Conservation (phyloP, 2,113 vertebrate genomes). For the Xerus inauris region DNA sequence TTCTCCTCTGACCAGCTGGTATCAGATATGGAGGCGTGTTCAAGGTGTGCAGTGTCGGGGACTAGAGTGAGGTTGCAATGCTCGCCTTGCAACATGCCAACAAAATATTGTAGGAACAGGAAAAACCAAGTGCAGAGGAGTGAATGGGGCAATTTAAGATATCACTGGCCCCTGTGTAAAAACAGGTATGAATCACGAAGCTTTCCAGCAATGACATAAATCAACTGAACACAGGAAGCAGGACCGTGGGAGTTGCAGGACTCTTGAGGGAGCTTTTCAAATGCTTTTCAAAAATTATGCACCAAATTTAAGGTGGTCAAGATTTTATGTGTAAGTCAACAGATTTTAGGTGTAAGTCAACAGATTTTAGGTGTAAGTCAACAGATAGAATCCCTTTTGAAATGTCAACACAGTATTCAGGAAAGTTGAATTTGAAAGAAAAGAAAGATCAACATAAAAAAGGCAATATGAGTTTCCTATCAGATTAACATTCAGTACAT, state of each 20-base stretch:
- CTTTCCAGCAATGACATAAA: neutral
- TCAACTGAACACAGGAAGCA: neutral
- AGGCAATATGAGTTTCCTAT: too few species aligned
- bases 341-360: too few species aligned
- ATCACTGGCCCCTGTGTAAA: neutral
- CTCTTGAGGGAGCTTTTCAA: neutral
- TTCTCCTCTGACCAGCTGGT: neutral
- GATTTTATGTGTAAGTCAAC: too few species aligned
- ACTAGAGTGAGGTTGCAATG: neutral
- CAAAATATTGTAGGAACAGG: neutral
- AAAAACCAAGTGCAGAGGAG: neutral
- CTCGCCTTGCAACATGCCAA: neutral
- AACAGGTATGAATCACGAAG: neutral
- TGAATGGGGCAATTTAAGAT: neutral
- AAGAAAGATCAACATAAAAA: too few species aligned
- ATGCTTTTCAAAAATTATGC: neutral
- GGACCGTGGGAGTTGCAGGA: too few species aligned
- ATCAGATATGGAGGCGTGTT: neutral
- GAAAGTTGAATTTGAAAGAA: too few species aligned
- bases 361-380: too few species aligned
- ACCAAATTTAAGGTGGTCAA: too few species aligned
- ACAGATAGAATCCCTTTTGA: too few species aligned
- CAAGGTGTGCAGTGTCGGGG: neutral
- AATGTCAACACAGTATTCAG: too few species aligned
- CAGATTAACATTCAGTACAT: too few species aligned